Percentiles rank a stretch among this genome's conserved stretches.
phyloP scores from a whole-genome alignment of 2,888 invertebrate species.

The Unio delphinus region DNA sequence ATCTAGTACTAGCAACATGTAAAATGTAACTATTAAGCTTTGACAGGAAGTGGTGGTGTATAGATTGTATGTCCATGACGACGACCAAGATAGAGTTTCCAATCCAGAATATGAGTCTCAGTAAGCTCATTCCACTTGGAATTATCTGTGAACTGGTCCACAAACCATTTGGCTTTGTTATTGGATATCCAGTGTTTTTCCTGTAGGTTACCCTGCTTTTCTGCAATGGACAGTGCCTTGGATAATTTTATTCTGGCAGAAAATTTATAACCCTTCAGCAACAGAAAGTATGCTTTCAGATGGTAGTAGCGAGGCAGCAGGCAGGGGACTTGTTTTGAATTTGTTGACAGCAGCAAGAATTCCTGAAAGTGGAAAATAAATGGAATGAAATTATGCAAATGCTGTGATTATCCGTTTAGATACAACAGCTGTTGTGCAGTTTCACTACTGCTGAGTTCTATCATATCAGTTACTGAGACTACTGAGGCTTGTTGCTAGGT shows the following conservation, averaged over 20 bases:
- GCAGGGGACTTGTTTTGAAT: constrained; percentile 3
- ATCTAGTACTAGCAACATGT: too few relatives aligned
- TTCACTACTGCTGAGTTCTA: too few relatives aligned
- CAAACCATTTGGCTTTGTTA: constrained; percentile 1
- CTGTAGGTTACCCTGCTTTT: constrained; percentile 13
- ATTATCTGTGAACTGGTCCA: background rate
- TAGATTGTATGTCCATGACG: background rate
- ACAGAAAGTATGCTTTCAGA: constrained; percentile 16
- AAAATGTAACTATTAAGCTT: too few relatives aligned
- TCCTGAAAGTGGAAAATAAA: constrained; percentile 14
- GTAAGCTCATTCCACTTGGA: constrained; percentile 5
- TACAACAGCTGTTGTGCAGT: too few relatives aligned
- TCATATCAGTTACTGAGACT: too few relatives aligned
- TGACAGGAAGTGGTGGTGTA: constrained; percentile 3
- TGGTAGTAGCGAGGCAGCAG: constrained; percentile 21
- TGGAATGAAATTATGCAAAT: background rate
- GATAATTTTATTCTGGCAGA: background rate
- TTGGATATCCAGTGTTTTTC: constrained; percentile 13
- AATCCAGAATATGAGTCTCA: constrained; percentile 2
- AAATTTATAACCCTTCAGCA: background rate
- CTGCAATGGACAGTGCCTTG: constrained; percentile 6
- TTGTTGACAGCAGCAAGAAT: constrained; percentile 3
- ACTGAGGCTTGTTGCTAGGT: too few relatives aligned
- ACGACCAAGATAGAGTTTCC: constrained; percentile 3
- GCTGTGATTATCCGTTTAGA: too few relatives aligned